Evolutionary conservation across 1,140 invertebrate species (phyloP).

Genomic region (Meloidogyne hapla): DNA sequence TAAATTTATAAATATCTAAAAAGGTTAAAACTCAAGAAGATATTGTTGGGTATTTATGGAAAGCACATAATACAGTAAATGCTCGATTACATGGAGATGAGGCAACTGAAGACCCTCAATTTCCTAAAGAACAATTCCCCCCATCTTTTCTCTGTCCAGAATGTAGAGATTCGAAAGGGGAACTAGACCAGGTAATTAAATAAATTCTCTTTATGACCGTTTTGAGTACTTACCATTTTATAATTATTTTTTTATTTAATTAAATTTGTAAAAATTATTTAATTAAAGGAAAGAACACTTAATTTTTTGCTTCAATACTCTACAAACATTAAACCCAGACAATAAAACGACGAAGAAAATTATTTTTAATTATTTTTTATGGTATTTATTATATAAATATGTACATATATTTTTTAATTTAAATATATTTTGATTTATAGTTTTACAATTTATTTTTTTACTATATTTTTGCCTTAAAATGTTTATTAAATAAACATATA

Average conservation of each 20-base stretch:
- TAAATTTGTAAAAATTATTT: not conserved
- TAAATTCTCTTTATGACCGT: not conserved
- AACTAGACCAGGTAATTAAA: not conserved
- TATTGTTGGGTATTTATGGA: slow-evolving; percentile 61
- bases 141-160: slow-evolving; percentile 58
- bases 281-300: slow-evolving; percentile 19
- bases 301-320: slow-evolving; percentile 34
- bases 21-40: slow-evolving; percentile 61
- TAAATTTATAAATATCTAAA: slow-evolving; percentile 26
- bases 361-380: not conserved
- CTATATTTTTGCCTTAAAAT: no score
- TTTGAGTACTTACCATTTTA: not conserved
- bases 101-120: slow-evolving; percentile 60
- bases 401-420: not conserved
- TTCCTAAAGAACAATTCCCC: slow-evolving; percentile 61
- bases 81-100: slow-evolving; percentile 57
- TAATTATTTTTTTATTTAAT: not conserved
- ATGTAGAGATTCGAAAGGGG: slow-evolving; percentile 30
- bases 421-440: no score
- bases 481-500: no score
- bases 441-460: no score
- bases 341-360: not conserved
- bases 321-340: slow-evolving; percentile 34
- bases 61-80: slow-evolving; percentile 63
- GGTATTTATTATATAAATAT: no score